Percentiles rank a stretch among this genome's conserved stretches.
Conservation (phyloP, 2,888 invertebrate genomes). For the Charanyca ferruginea region DNA sequence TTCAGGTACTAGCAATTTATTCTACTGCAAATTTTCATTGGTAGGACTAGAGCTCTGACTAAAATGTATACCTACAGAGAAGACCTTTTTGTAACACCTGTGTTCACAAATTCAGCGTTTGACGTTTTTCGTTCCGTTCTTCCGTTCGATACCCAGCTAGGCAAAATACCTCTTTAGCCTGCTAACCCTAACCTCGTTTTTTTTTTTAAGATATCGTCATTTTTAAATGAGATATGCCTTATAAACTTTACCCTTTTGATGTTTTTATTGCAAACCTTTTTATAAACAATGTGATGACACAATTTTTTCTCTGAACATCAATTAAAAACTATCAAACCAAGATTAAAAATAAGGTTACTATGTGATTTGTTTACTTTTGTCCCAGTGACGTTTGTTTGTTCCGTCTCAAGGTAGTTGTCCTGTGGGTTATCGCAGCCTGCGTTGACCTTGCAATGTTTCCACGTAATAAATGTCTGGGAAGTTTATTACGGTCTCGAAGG, state of each 20-base stretch:
- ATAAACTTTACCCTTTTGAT: background rate
- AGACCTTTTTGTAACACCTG: no score
- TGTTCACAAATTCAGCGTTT: no score
- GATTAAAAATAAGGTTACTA: conserved; percentile 41
- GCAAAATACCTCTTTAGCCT: no score
- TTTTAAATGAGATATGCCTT: background rate
- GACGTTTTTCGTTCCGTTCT: no score
- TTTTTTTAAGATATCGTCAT: no score
- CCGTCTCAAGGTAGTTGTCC: conserved; percentile 61
- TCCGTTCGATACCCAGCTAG: no score
- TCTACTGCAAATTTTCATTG: no score
- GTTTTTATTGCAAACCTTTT: background rate
- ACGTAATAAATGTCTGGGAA: conserved; percentile 46
- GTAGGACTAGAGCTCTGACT: no score
- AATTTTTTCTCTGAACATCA: conserved; percentile 10
- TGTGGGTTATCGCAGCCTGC: conserved; percentile 59
- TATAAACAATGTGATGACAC: background rate
- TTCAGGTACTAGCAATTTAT: no score
- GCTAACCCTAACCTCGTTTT: no score
- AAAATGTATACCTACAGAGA: no score
- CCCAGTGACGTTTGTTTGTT: conserved; percentile 41
- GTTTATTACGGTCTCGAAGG: conserved; percentile 35
- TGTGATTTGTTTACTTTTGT: conserved; percentile 39
- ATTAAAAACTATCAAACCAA: conserved; percentile 11
- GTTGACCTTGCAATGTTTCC: conserved; percentile 59